Percentiles rank a stretch among this genome's conserved stretches.
Evolutionary conservation across 2,888 invertebrate species (phyloP).

Genomic region (Pollenia labialis): DNA sequence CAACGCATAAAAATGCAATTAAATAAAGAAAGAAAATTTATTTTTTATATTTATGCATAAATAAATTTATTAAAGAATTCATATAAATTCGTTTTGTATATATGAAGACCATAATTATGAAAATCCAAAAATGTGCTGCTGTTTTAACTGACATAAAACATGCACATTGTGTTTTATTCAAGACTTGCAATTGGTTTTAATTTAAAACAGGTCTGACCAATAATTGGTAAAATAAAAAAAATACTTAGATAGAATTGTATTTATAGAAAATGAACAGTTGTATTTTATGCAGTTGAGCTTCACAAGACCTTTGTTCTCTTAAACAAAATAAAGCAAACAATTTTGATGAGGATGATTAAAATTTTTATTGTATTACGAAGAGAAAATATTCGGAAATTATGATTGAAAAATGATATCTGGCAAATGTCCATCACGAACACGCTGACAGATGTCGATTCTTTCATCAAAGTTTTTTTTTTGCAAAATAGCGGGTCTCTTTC

Average conservation of each 20-base stretch:
- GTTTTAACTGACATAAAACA: slow-evolving; percentile 62
- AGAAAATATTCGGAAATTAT: too few relatives aligned
- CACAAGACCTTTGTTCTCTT: too few relatives aligned
- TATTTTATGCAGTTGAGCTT: too few relatives aligned
- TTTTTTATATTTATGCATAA: slow-evolving; percentile 50
- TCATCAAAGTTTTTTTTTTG: too few relatives aligned
- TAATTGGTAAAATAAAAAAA: neutral
- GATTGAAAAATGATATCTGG: too few relatives aligned
- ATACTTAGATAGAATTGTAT: neutral
- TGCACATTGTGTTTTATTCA: slow-evolving; percentile 57
- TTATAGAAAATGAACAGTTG: too few relatives aligned
- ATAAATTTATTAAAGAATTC: slow-evolving; percentile 69
- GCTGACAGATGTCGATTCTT: too few relatives aligned
- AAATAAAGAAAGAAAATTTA: slow-evolving; percentile 47
- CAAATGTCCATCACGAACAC: too few relatives aligned
- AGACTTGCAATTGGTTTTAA: slow-evolving; percentile 36
- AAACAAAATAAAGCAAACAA: too few relatives aligned
- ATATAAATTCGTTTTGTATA: slow-evolving; percentile 45
- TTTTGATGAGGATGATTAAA: too few relatives aligned
- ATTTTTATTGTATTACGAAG: too few relatives aligned
- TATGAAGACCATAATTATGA: slow-evolving; percentile 69
- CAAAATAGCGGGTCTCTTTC: too few relatives aligned
- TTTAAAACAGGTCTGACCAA: slow-evolving; percentile 56
- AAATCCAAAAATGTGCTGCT: slow-evolving; percentile 59
- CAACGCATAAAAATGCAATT: slow-evolving; percentile 69